Evolutionary conservation across 2,797 vertebrate genomes (phyloP).

Genomic region (Adelosebastes latens): DNA sequence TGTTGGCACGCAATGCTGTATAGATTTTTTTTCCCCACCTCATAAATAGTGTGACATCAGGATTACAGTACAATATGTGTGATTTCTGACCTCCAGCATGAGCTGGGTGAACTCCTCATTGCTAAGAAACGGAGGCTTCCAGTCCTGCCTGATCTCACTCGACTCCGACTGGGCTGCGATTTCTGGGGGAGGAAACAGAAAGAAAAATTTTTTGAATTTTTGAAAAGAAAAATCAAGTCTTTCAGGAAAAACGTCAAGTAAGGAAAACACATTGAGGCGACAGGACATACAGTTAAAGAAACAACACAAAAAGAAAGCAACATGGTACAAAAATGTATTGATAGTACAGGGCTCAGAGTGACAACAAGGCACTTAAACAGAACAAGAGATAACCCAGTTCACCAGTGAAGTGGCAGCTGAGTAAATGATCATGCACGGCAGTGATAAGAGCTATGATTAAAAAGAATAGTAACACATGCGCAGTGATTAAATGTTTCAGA

Average conservation of each 20-base stretch:
- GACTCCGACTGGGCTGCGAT: constrained; percentile 96
- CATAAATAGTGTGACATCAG: no score
- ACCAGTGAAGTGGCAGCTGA: not conserved
- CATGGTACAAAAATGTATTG: not conserved
- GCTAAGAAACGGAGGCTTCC: constrained; percentile 98
- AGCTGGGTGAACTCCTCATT: constrained; percentile 99
- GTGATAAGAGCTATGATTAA: constrained; percentile 12
- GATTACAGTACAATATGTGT: constrained; percentile 9
- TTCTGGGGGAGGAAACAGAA: constrained; percentile 79
- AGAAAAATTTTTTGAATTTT: not conserved
- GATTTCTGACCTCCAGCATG: constrained; percentile 93
- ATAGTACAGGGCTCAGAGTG: constrained; percentile 19
- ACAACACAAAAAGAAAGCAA: not conserved
- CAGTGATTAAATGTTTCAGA: not conserved
- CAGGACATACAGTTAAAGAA: not conserved
- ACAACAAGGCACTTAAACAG: constrained; percentile 37
- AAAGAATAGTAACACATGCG: not conserved
- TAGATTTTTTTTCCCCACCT: no score
- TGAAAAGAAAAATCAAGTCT: not conserved
- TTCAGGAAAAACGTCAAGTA: not conserved
- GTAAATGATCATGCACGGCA: not conserved
- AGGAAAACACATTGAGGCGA: not conserved
- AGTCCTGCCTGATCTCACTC: constrained; percentile 97
- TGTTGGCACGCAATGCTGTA: no score
- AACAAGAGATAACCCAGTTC: constrained; percentile 19